Evolutionary conservation across 2,888 invertebrate genomes (phyloP), one percentile per base, ranked within the genome.

Genomic region (Limnephilus auricula): DNA sequence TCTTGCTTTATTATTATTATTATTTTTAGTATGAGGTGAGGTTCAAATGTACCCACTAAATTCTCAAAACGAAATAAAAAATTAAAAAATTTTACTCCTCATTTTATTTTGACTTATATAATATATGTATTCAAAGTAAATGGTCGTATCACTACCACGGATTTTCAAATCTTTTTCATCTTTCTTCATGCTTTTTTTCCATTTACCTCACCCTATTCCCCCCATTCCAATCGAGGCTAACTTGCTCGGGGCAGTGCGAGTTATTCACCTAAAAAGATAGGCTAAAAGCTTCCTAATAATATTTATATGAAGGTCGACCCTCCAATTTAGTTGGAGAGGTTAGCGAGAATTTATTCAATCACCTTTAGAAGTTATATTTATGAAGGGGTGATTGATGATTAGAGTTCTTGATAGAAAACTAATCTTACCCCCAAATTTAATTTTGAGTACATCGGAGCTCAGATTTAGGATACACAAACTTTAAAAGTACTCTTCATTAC

Each of bases 291-390:
- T 9, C 65, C 9, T n/a, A 65, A 65, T 65, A 65, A 65, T 65
- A 65, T 65, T 65, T 65, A 65, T 65, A 65, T n/a, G 65, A 65
- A 65, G 65, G 65, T 65, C 65, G 65, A 65, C 65, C 65, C 65
- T 65, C 65, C 65, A 65, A 65, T 65, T 65, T n/a, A 65, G 25
- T 25, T 65, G 65, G n/a, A 65, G 65, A 9, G 65, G 25, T 65
- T n/a, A 65, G 6, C 6, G 25, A 65, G 65, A 25, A 65, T 65
- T 65, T 65, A 65, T 65, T 65, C 65, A 65, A 65, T 65, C 65
- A 65, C 9, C n/a, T 65, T 25, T 65, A 65, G 65, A 9, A 6
- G 65, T 65, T 65, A 65, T 2, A 45, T 45, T 45, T 45, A 65
- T 65, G 65, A 25, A 65, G 65, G 65, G 65, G 6, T 65, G 65